Evolutionary conservation across 92 coral and sea anemone genomes (phyloP).

Genomic region (Parazoanthus darwini): DNA sequence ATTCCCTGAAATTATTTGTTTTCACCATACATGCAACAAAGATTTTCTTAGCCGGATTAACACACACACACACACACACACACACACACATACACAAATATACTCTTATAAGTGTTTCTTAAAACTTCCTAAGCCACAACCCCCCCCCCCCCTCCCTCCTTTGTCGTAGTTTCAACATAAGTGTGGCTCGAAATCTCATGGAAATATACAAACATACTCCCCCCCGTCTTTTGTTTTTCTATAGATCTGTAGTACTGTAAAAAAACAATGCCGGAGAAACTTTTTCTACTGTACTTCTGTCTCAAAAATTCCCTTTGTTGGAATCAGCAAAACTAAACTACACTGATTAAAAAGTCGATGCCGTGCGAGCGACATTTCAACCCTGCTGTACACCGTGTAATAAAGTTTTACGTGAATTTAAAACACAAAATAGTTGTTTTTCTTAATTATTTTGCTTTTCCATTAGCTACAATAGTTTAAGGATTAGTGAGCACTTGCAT

Average conservation of each 20-base stretch:
- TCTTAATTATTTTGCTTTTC: not conserved
- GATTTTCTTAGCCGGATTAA: no score
- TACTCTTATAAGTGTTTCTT: no score
- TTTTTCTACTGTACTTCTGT: not conserved
- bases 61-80: no score
- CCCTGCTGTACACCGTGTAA: not conserved
- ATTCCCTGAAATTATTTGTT: no score
- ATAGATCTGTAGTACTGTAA: not conserved
- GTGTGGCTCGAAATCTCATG: no score
- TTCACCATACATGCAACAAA: no score
- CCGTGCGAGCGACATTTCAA: not conserved
- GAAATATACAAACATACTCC: no score
- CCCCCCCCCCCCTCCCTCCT: no score
- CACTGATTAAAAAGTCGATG: not conserved
- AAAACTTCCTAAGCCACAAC: no score
- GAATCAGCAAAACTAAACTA: not conserved
- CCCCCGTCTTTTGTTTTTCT: not conserved
- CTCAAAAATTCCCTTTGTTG: not conserved
- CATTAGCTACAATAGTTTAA: not conserved
- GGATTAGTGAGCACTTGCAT: not conserved
- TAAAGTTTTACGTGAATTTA: not conserved
- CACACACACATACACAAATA: no score
- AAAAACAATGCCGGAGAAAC: no score
- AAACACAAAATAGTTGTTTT: not conserved
- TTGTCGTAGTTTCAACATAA: not conserved